A percentile compares a stretch with the other conserved stretches of the same genome.
Conservation (phyloP, 2,113 vertebrate species). For the Cheilinus undulatus region DNA sequence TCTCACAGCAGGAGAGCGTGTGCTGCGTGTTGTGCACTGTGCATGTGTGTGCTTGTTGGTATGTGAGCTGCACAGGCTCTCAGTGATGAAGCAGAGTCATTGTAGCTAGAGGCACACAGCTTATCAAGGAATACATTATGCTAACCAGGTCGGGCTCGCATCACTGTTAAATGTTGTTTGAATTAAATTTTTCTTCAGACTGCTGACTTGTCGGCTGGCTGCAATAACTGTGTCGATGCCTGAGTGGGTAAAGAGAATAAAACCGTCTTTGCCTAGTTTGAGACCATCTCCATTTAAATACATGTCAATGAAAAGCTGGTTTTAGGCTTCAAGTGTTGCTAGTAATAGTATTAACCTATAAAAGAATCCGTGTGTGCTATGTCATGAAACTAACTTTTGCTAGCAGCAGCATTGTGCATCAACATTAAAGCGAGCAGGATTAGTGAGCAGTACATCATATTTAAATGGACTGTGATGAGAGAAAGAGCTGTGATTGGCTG, state of each 20-base stretch:
- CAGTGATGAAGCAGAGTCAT: constrained; percentile 34
- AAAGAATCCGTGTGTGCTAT: too few relatives aligned
- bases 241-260: background rate
- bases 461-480: too few relatives aligned
- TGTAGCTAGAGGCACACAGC: constrained; percentile 36
- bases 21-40: background rate
- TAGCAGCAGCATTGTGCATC: too few relatives aligned
- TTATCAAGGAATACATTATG: constrained; percentile 72
- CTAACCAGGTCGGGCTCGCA: constrained; percentile 46
- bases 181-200: constrained; percentile 46
- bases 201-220: constrained; percentile 23
- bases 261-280: background rate
- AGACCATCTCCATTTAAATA: constrained; percentile 3
- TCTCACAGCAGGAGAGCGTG: constrained; percentile 21
- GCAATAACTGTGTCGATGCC: background rate
- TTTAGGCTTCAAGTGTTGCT: too few relatives aligned
- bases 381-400: too few relatives aligned
- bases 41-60: constrained; percentile 8
- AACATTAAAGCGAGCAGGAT: too few relatives aligned
- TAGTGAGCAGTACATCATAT: too few relatives aligned
- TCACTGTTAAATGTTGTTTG: constrained; percentile 60
- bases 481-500: too few relatives aligned
- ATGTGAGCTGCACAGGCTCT: constrained; percentile 7
- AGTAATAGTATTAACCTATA: too few relatives aligned
- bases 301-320: too few relatives aligned